Conservation (phyloP, 2,888 invertebrate species). For the Malacosoma neustria region DNA sequence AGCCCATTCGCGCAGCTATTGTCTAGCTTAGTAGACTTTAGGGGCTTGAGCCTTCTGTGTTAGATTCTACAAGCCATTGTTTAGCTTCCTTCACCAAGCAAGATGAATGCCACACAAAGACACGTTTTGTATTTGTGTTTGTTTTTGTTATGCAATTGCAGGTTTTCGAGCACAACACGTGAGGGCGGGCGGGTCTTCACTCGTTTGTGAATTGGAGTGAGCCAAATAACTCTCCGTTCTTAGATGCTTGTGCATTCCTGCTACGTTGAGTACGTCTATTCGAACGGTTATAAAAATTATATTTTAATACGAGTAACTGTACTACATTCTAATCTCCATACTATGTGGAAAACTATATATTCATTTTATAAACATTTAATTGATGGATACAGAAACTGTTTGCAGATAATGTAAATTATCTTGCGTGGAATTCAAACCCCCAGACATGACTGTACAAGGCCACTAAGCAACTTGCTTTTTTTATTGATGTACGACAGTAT, state of each 20-base stretch:
- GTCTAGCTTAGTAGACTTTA: slow-evolving; percentile 63
- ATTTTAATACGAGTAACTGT: too few species aligned
- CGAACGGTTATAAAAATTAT: too few species aligned
- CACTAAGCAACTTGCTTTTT: too few species aligned
- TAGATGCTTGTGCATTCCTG: slow-evolving; percentile 11
- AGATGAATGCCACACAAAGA: slow-evolving; percentile 64
- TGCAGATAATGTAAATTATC: too few species aligned
- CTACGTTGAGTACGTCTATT: not conserved
- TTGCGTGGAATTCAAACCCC: too few species aligned
- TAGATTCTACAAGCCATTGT: slow-evolving; percentile 59
- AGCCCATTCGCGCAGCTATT: slow-evolving; percentile 62
- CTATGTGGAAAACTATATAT: too few species aligned
- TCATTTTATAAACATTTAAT: too few species aligned
- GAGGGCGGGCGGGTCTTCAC: slow-evolving; percentile 42
- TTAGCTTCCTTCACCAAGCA: slow-evolving; percentile 69
- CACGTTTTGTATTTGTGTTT: slow-evolving; percentile 60
- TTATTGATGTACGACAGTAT: too few species aligned
- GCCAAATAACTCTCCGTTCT: slow-evolving; percentile 13
- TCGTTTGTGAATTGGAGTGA: slow-evolving; percentile 57
- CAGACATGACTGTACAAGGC: too few species aligned
- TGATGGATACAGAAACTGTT: too few species aligned
- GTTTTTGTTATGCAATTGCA: slow-evolving; percentile 70
- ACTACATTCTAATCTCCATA: too few species aligned
- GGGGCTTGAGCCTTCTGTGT: slow-evolving; percentile 53
- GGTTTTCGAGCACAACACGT: slow-evolving; percentile 53